A percentile compares a stretch with the other conserved stretches of the same genome.
Conservation (phyloP, 2,113 vertebrate genomes). For the Gambusia holbrooki region DNA sequence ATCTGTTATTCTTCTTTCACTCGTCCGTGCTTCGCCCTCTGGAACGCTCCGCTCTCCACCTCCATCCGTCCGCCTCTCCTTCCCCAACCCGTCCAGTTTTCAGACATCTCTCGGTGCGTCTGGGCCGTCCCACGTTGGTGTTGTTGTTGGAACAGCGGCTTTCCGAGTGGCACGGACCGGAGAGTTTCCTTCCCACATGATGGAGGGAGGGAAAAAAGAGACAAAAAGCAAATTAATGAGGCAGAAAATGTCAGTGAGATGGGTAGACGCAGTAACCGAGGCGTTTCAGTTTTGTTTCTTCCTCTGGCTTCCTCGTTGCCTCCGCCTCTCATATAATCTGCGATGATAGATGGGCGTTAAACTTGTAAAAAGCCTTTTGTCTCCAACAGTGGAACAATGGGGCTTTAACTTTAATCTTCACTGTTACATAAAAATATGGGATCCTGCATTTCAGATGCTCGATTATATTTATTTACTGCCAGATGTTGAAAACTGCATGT, state of each 20-base stretch:
- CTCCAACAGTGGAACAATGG: slow-evolving; percentile 12
- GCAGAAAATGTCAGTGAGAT: slow-evolving; percentile 29
- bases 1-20: slow-evolving; percentile 49
- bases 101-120: slow-evolving; percentile 40
- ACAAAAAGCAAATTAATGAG: slow-evolving; percentile 27
- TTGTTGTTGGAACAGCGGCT: slow-evolving; percentile 69
- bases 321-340: neutral
- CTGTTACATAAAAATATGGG: neutral
- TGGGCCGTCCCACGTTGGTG: slow-evolving; percentile 63
- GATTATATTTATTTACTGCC: slow-evolving; percentile 7
- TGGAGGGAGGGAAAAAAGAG: neutral
- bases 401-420: slow-evolving; percentile 14
- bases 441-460: neutral
- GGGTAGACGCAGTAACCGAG: slow-evolving; percentile 6
- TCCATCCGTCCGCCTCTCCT: slow-evolving; percentile 53
- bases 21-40: slow-evolving; percentile 56
- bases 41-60: slow-evolving; percentile 61
- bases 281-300: slow-evolving; percentile 15
- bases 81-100: slow-evolving; percentile 63
- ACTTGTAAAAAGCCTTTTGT: slow-evolving; percentile 26
- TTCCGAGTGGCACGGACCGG: slow-evolving; percentile 48
- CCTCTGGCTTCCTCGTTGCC: neutral
- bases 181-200: slow-evolving; percentile 30
- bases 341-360: slow-evolving; percentile 41
- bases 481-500: slow-evolving; percentile 30